A percentile compares a stretch with the other conserved stretches of the same genome.
phyloP scores from a whole-genome alignment of 2,888 invertebrate species.

The Tenthredo amoena region DNA sequence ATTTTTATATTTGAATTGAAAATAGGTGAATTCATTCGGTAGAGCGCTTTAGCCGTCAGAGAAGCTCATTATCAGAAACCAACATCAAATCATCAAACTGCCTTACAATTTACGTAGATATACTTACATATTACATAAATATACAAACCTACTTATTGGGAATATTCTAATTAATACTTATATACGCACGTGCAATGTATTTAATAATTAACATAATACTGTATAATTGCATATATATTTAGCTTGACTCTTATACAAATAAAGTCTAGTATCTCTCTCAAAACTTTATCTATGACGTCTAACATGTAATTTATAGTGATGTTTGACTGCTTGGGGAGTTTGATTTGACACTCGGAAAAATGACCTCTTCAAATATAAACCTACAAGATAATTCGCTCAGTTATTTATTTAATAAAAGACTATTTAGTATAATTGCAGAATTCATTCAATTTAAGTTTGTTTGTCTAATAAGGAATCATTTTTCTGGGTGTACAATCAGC shows the following conservation, averaged over 20 bases:
- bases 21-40: background rate
- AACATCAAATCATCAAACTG: conserved; percentile 40
- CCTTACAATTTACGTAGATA: conserved; percentile 29
- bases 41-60: background rate
- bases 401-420: background rate
- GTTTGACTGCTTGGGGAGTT: background rate
- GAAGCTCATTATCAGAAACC: background rate
- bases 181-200: conserved; percentile 30
- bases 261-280: conserved; percentile 18
- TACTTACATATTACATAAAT: background rate
- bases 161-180: background rate
- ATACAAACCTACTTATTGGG: background rate
- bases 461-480: background rate
- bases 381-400: background rate
- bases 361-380: background rate
- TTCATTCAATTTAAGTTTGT: background rate
- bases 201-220: conserved; percentile 5
- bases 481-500: background rate
- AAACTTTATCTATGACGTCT: background rate
- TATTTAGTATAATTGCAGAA: background rate
- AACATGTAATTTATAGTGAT: background rate
- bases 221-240: conserved; percentile 4
- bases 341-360: background rate
- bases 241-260: background rate
- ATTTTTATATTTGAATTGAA: background rate